Evolutionary conservation across 2,797 vertebrate species (phyloP), one percentile per base, ranked within the genome.

Genomic region (Onychomys arenicola): DNA sequence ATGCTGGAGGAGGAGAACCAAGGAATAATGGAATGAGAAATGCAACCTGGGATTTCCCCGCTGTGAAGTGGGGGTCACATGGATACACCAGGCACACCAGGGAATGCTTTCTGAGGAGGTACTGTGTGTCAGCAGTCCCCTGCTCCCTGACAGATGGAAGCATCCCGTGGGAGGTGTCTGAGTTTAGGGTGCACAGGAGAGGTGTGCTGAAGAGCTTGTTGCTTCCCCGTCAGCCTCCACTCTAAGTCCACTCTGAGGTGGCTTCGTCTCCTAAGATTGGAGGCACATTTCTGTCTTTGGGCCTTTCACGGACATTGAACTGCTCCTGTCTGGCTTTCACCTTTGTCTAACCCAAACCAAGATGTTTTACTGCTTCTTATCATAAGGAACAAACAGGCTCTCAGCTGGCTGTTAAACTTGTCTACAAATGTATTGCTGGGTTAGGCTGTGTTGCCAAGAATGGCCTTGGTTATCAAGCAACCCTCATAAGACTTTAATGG

Each of bases 401-500:
- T 94, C 67, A 63, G 9, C 37, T 84, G 52, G 65, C 92, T 84
- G 73, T 69, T 88, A 65, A 88, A 57, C 49, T 43, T 12, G 69
- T 49, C 17, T 23, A n/a, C 63, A 67, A n/a, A 67, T 21, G 83
- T 46, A 25, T 67, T 3, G 1, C 10, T 67, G 83, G 83, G 32
- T 34, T 40, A 69, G 37, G 34, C 61, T 71, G 25, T 49, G 25
- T 78, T 77, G 59, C 75, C 59, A 92, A 87, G 65, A 73, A 67
- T 59, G 40, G 32, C 69, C 78, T 84, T 84, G 83, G 69, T 83
- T 89, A 69, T 96, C 82, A 86, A 90, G 59, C 59, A 52, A 49
- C 43, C 83, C 71, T 97, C 40, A 19, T 86, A 93, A 96, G 89
- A 73, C 49, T 77, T 61, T 82, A 27, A 78, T 93, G 92, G 59